phyloP scores from a whole-genome alignment of 2,888 invertebrate genomes.

The Ectemnius cavifrons region DNA sequence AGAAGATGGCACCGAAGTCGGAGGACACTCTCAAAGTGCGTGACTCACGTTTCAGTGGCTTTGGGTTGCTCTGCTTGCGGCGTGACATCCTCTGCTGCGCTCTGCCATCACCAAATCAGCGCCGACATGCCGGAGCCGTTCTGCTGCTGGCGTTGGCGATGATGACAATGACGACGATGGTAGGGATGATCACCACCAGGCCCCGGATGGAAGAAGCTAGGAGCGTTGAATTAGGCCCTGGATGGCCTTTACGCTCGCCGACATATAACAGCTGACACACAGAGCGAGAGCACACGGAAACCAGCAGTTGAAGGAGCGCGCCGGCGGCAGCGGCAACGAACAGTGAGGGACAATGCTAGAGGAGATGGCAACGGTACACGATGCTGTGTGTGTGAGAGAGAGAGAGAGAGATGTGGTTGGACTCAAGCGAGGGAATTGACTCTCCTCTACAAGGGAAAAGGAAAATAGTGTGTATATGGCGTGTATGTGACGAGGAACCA shows the following conservation, averaged over 20 bases:
- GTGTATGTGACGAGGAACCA: neutral
- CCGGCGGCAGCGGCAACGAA: no score
- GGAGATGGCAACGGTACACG: no score
- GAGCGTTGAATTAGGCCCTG: neutral
- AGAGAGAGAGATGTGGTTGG: no score
- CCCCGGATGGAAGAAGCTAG: neutral
- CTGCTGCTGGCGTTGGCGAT: neutral
- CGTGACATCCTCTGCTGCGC: slow-evolving; percentile 86
- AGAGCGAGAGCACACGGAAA: slow-evolving; percentile 25
- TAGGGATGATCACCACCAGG: neutral
- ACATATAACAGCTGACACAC: slow-evolving; percentile 60
- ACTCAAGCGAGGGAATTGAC: no score
- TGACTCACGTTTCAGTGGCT: slow-evolving; percentile 95
- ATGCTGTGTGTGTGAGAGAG: no score
- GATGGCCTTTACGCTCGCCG: slow-evolving; percentile 22
- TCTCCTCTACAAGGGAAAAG: neutral
- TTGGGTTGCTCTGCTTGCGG: slow-evolving; percentile 97
- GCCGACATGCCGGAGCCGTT: slow-evolving; percentile 64
- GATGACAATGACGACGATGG: neutral
- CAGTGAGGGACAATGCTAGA: no score
- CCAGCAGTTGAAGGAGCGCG: no score
- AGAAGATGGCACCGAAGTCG: slow-evolving; percentile 7
- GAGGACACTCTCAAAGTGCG: neutral
- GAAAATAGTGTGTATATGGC: neutral
- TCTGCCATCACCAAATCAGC: slow-evolving; percentile 76